phyloP scores from a whole-genome alignment of 2,888 invertebrate species.

The Aricia artaxerxes region DNA sequence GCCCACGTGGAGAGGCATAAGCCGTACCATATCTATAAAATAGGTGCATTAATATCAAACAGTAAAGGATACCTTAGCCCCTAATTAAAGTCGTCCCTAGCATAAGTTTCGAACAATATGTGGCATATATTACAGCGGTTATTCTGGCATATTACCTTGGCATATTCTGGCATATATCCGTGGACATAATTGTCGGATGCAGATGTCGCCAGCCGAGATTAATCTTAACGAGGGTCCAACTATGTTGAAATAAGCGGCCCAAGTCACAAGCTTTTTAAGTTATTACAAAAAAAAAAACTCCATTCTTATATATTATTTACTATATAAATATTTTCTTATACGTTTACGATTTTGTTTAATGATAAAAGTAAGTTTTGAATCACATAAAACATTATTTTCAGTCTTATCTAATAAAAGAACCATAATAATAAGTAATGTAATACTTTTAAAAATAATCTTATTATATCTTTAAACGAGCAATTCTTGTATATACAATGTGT shows the following conservation, averaged over 20 bases:
- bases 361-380: too few species aligned
- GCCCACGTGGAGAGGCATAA: too few species aligned
- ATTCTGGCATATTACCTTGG: not conserved
- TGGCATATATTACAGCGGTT: not conserved
- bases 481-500: too few species aligned
- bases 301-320: too few species aligned
- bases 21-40: not conserved
- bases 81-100: not conserved
- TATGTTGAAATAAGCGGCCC: constrained; percentile 59
- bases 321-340: too few species aligned
- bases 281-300: too few species aligned
- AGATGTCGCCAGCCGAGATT: constrained; percentile 75
- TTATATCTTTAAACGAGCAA: too few species aligned
- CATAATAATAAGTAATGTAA: too few species aligned
- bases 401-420: too few species aligned
- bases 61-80: not conserved
- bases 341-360: too few species aligned
- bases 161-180: constrained; percentile 50
- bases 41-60: not conserved
- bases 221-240: constrained; percentile 75
- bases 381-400: too few species aligned
- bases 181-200: constrained; percentile 77
- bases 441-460: too few species aligned
- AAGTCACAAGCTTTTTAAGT: constrained; percentile 39
- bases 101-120: constrained; percentile 19